These are phyloP conservation scores for Balanococcus diminutus DNA, from an alignment of 2,888 invertebrate species.

Conservation along the genomic window DNA sequence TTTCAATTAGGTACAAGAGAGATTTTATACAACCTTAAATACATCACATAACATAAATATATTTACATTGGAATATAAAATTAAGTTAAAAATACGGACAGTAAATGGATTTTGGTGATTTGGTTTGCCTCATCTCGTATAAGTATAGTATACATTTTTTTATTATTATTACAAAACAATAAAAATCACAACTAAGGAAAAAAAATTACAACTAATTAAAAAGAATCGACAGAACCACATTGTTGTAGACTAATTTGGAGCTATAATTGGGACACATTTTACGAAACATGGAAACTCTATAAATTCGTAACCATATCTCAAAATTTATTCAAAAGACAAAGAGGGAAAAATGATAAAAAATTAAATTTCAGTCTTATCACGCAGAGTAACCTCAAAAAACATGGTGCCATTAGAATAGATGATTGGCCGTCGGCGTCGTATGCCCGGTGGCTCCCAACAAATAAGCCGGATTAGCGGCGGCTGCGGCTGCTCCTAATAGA, in stretches of 20 bases:
- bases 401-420: slow-evolving; percentile 58
- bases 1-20: neutral
- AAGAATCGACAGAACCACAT: neutral
- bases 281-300: too few species aligned
- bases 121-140: too few species aligned
- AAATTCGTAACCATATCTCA: too few species aligned
- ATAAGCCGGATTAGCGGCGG: slow-evolving; percentile 58
- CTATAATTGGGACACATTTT: too few species aligned
- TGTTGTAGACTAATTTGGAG: too few species aligned
- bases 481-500: slow-evolving; percentile 56
- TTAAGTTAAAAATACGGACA: neutral
- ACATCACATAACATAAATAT: slow-evolving; percentile 33
- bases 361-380: slow-evolving; percentile 39
- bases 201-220: neutral
- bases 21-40: slow-evolving; percentile 12
- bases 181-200: neutral
- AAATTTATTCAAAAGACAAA: neutral
- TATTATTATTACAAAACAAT: neutral
- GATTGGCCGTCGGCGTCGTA: slow-evolving; percentile 59
- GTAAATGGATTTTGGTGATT: too few species aligned
- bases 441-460: slow-evolving; percentile 59
- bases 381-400: neutral
- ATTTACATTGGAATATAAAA: slow-evolving; percentile 18
- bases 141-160: neutral
- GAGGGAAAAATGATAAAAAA: neutral